Percentiles rank a stretch among this genome's conserved stretches.
Evolutionary conservation across 2,888 invertebrate genomes (phyloP).

Genomic region (Chloroclysta siterata): DNA sequence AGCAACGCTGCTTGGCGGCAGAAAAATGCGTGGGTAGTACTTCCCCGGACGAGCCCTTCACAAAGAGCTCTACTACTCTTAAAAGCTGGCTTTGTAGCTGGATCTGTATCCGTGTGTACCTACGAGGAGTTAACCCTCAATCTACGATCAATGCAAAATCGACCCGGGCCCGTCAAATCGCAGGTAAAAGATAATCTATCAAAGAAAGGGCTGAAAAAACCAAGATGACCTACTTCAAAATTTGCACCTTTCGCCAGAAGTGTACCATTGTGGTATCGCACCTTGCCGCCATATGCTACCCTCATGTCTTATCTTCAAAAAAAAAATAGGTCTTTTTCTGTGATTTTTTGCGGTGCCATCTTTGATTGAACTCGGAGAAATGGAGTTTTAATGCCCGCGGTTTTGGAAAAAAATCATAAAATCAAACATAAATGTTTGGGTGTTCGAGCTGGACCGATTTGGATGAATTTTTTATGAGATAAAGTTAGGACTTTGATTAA

Average conservation of each 20-base stretch:
- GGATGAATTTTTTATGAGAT: too few species aligned
- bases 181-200: conserved; percentile 42
- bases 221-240: conserved; percentile 75
- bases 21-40: too few species aligned
- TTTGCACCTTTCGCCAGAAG: conserved; percentile 78
- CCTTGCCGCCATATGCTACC: conserved; percentile 75
- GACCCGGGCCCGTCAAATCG: background rate
- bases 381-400: conserved; percentile 13
- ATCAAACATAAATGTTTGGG: too few species aligned
- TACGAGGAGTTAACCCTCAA: conserved; percentile 14
- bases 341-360: conserved; percentile 36
- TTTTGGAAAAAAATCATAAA: too few species aligned
- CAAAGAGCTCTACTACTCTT: background rate
- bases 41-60: too few species aligned
- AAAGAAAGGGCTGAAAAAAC: conserved; percentile 53
- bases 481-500: too few species aligned
- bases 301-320: conserved; percentile 56
- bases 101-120: too few species aligned
- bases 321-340: conserved; percentile 39
- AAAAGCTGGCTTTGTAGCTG: too few species aligned
- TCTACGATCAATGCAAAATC: background rate
- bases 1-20: too few species aligned
- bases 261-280: conserved; percentile 67
- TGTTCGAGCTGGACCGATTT: too few species aligned
- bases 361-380: conserved; percentile 34